These are phyloP conservation scores for Nesogale talazaci DNA, from an alignment of 2,113 vertebrate genomes.

Conservation along the genomic window DNA sequence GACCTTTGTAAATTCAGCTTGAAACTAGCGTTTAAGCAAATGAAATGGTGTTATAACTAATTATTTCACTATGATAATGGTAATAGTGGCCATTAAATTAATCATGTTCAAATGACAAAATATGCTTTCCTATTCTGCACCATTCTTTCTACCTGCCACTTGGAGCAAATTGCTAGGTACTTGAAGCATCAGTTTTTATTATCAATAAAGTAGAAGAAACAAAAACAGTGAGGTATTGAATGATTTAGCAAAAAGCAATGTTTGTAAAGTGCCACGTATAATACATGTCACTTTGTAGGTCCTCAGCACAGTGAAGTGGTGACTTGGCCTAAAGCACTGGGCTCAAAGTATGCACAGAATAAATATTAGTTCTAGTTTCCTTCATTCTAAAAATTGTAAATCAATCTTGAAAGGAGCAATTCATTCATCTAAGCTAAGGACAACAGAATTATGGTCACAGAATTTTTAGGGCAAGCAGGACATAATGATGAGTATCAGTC, in stretches of 20 bases:
- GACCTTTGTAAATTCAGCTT: conserved; percentile 1
- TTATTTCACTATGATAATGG: background rate
- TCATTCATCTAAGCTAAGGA: background rate
- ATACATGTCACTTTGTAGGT: background rate
- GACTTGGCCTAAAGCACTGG: background rate
- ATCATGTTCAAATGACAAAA: background rate
- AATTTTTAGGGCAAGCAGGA: background rate
- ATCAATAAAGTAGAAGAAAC: background rate
- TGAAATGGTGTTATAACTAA: background rate
- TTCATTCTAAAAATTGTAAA: background rate
- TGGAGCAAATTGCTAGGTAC: conserved; percentile 8
- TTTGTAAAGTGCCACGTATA: background rate
- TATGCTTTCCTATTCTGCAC: background rate
- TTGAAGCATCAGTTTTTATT: conserved; percentile 18
- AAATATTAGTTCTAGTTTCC: background rate
- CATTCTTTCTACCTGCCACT: conserved; percentile 4
- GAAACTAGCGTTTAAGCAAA: background rate
- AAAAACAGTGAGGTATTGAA: conserved; percentile 15
- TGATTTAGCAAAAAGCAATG: conserved; percentile 6
- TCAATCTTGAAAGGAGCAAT: background rate
- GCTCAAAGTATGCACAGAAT: background rate
- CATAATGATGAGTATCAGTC: background rate
- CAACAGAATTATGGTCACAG: background rate
- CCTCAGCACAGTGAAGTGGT: background rate
- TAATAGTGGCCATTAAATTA: conserved; percentile 21